A percentile compares a stretch with the other conserved stretches of the same genome.
Conservation (phyloP, 2,113 vertebrate genomes). For the Plecturocebus donacophilus region DNA sequence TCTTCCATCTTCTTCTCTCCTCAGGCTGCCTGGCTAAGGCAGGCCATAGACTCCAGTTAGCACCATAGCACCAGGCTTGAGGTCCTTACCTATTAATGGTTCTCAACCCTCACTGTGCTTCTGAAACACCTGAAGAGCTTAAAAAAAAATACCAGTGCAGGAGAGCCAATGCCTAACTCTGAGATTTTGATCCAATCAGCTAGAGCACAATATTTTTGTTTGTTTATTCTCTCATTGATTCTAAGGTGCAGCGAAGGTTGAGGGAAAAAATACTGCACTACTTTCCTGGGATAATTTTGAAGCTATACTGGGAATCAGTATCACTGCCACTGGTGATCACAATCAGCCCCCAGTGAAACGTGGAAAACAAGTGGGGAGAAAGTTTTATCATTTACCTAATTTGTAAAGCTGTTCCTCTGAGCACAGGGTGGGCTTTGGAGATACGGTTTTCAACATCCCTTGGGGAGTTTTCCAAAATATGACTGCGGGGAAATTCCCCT, state of each 20-base stretch:
- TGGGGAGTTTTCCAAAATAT: background rate
- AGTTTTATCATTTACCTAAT: background rate
- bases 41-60: background rate
- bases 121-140: background rate
- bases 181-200: background rate
- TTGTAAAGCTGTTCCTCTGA: background rate
- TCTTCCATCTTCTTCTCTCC: background rate
- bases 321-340: background rate
- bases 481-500: background rate
- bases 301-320: background rate
- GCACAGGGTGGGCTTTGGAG: background rate
- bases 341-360: background rate
- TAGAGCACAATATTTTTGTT: background rate
- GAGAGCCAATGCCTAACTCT: background rate
- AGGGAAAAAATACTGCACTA: background rate
- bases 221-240: background rate
- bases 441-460: background rate
- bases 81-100: too few relatives aligned
- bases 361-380: background rate
- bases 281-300: slow-evolving; percentile 10
- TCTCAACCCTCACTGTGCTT: background rate
- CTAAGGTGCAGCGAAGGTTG: background rate
- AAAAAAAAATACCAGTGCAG: background rate
- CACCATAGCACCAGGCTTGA: background rate
- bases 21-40: background rate